Evolutionary conservation across 2,113 vertebrate species (phyloP), one percentile per base, ranked within the genome.

Genomic region (Talpa occidentalis): DNA sequence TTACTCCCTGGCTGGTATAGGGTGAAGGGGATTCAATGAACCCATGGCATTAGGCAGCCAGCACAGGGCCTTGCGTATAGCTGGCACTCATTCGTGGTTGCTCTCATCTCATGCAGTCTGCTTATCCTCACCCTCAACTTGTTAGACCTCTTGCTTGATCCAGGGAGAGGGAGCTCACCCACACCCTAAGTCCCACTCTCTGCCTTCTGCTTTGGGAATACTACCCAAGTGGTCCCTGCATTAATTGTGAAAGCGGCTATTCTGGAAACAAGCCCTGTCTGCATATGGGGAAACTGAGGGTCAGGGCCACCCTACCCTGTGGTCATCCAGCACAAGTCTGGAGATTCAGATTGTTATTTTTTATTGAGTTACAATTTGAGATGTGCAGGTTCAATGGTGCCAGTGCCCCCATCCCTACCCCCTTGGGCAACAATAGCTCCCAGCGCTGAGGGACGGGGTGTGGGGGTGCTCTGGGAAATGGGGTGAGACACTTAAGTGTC

Each of bases 311-410:
- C 19, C 52, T 26, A 4, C 8, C n/a, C 52, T 79, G 7, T 0
- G 4, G 64, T 64, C 32, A 60, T 32, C 49, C 85, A 86, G 54
- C 64, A 60, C 52, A n/a, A 44, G 47, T 26, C 47, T 0, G 10
- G 78, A 95, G 86, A 47, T 78, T 88, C 42, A 7, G 78, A 97
- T 95, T 94, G 97, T 96, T 95, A 93, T 80, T 95, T 62, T 97
- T 97, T 97, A 97, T 96, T 97, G 79, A 96, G 52, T 94, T 96
- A 96, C 92, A 93, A 52, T 79, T 84, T 92, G 83, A 83, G 79
- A 94, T 96, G 95, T 87, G 92, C 84, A 93, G 17, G 22, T 60
- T 96, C 10, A 16, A 30, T 28, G 92, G 95, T 1, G 0, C n/a
- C 52, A 54, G 54, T 32, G 37, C 62, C 59, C 62, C 84, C 40